Evolutionary conservation across 1,140 invertebrate species (phyloP).

Genomic region (Microplitis demolitor): DNA sequence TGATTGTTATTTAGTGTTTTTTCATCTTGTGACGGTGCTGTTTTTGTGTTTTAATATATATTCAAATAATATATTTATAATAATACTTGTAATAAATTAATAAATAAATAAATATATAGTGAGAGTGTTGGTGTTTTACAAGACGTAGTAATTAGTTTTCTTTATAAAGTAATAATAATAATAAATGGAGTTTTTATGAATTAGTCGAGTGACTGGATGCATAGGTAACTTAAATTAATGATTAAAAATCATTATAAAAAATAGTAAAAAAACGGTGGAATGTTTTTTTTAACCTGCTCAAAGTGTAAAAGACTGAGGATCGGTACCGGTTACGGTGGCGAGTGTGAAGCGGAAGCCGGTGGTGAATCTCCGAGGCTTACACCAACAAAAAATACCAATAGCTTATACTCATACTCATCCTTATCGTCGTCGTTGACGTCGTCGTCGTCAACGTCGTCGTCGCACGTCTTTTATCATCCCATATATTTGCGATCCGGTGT

Average conservation of each 20-base stretch:
- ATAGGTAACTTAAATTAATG: neutral
- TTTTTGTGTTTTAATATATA: no score
- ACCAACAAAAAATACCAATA: no score
- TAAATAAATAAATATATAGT: no score
- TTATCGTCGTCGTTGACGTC: neutral
- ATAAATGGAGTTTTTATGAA: neutral
- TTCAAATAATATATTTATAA: no score
- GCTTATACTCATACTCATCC: no score
- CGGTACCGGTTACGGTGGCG: constrained; percentile 6
- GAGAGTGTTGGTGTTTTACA: no score
- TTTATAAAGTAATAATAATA: neutral
- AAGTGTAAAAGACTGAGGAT: constrained; percentile 44
- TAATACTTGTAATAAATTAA: no score
- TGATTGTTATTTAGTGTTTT: neutral
- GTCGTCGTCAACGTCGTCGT: constrained; percentile 43
- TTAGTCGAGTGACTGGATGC: neutral
- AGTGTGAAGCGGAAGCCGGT: no score
- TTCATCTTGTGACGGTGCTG: no score
- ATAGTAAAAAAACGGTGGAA: neutral
- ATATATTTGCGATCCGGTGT: constrained; percentile 44
- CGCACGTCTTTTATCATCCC: constrained; percentile 46
- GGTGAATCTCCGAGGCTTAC: no score
- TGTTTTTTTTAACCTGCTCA: constrained; percentile 21
- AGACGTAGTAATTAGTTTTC: neutral
- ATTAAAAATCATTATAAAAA: neutral